Conservation (phyloP, 2,797 vertebrate genomes). For the Gymnodraco acuticeps region DNA sequence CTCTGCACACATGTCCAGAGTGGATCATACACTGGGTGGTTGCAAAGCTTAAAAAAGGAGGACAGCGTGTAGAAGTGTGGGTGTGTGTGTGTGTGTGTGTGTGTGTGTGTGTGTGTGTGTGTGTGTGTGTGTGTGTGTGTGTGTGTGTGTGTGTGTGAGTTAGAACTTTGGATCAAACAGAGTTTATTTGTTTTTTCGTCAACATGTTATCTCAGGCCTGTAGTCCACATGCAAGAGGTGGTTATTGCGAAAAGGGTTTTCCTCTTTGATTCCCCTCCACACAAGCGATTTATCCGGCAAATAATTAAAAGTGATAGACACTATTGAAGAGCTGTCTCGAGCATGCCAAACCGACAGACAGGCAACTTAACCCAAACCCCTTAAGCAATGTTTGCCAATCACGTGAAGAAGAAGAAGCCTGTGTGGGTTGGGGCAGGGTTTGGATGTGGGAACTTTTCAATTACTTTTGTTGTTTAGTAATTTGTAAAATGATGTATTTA, state of each 20-base stretch:
- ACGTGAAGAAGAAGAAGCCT: too few relatives aligned
- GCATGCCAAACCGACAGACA: too few relatives aligned
- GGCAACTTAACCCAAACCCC: too few relatives aligned
- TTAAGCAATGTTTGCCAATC: too few relatives aligned
- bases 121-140: conserved; percentile 4
- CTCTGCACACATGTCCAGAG: conserved; percentile 88
- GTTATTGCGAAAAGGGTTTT: too few relatives aligned
- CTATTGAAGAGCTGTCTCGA: too few relatives aligned
- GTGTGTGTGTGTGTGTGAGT: too few relatives aligned
- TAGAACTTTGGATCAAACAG: not conserved
- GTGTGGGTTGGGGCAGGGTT: too few relatives aligned
- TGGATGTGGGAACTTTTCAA: not conserved
- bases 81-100: conserved; percentile 51
- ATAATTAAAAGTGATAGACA: too few relatives aligned
- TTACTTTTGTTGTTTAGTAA: conserved; percentile 7
- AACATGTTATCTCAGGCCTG: not conserved
- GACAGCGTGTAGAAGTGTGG: conserved; percentile 58
- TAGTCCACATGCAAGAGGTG: too few relatives aligned
- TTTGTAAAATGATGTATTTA: conserved; percentile 4
- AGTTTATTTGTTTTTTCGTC: conserved; percentile 19
- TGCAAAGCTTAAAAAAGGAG: conserved; percentile 74
- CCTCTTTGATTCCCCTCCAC: too few relatives aligned
- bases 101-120: conserved; percentile 52
- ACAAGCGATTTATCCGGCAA: too few relatives aligned
- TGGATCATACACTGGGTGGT: conserved; percentile 76